Base-by-base conservation (phyloP, 2,113 vertebrate genomes). In the Cynocephalus volans region DNA sequence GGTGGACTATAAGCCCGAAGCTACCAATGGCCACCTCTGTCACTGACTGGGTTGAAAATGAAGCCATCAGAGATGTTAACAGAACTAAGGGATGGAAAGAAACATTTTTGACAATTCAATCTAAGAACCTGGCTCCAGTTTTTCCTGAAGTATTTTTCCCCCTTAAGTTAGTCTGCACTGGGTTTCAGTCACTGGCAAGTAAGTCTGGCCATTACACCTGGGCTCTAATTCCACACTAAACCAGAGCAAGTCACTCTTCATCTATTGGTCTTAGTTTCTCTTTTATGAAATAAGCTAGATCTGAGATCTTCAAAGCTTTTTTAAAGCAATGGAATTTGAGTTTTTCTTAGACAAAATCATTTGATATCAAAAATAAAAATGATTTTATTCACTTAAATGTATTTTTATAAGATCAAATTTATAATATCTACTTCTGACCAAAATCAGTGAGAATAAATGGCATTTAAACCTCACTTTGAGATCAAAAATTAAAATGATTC, bases 351-450 rank as follows among this genome's bases (percentile, higher is more conserved):
- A n/a, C 7, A 91, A 85, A 93, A 80, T 87, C 10, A 96, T 60
- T 48, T 92, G 19, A 24, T 70, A 81, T 21, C 11, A 95, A 96
- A 93, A 96, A 88, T 75, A 50, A 88, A 96, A 95, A 90, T 81
- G 26, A 84, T 5, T 94, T 76, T 60, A 72, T 62, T 91, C 56
- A 91, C 19, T 82, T 45, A 77, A 94, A 90, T 88, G 4, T 79
- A 92, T 64, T 94, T 94, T 90, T 84, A 26, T 45, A 77, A 82
- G n/a, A 93, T n/a, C 45, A 93, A 65, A 89, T 95, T 90, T 79
- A 89, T 13, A 92, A 75, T 41, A 97, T 89, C 50, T 87, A 93
- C 17, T 60, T 90, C 48, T 92, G 50, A 96, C 45, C 48, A 89
- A 89, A 85, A 97, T 95, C 73, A 95, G 0, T 21, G 24, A 90